phyloP scores from a whole-genome alignment of 2,888 invertebrate species.

The Dryobota labecula region DNA sequence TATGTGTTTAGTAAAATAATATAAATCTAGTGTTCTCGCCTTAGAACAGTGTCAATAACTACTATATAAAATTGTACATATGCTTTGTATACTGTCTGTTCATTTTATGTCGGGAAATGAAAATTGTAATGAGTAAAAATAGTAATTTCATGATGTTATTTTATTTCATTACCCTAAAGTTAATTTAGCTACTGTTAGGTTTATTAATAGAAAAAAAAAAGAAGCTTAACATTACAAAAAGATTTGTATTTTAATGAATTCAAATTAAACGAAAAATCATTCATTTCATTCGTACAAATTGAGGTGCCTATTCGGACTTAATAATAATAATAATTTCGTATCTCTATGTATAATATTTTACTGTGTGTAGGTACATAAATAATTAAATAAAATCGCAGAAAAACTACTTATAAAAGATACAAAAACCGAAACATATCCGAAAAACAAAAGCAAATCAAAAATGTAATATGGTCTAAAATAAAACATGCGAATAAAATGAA shows the following conservation, averaged over 20 bases:
- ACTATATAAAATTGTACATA: conserved; percentile 74
- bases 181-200: not conserved
- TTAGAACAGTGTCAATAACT: conserved; percentile 80
- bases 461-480: conserved; percentile 6
- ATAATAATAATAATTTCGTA: too few relatives aligned
- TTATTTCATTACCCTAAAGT: conserved; percentile 23
- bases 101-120: conserved; percentile 69
- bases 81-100: conserved; percentile 79
- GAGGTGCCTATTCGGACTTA: too few relatives aligned
- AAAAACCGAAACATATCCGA: not conserved
- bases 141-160: conserved; percentile 60
- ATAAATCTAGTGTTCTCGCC: conserved; percentile 71
- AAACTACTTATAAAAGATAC: not conserved
- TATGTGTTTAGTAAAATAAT: conserved; percentile 50
- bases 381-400: not conserved
- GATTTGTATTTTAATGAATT: too few relatives aligned
- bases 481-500: conserved; percentile 35
- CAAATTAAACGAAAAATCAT: not conserved
- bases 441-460: conserved; percentile 8
- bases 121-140: conserved; percentile 74
- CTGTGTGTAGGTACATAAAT: too few relatives aligned
- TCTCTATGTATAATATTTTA: too few relatives aligned
- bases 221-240: not conserved
- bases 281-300: too few relatives aligned
- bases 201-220: not conserved